Evolutionary conservation across 1,140 invertebrate genomes (phyloP), one percentile per base, ranked within the genome.

Genomic region (Solenopsis fugax): DNA sequence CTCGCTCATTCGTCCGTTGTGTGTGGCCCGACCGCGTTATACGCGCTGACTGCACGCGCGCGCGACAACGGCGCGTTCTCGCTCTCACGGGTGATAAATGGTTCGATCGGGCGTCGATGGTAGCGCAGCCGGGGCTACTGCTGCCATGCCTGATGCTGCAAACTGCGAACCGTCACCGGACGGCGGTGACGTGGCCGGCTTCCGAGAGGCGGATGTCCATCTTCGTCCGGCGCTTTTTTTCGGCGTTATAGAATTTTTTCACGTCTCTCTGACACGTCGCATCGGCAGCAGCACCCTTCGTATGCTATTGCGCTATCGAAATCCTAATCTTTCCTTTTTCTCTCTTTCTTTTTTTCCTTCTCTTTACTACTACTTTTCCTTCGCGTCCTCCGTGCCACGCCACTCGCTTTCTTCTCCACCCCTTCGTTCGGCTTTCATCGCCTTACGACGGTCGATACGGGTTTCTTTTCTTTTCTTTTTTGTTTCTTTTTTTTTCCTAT

Each of bases 71-170:
- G 58, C 81, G 65, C 75, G 75, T 29, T 48, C 60, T 76, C 85
- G 67, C 84, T 73, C 86, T 78, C 69, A 69, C 85, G 84, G 62
- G 85, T 93, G 92, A 93, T 93, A 92, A 93, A 93, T 93, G 92
- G 89, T 82, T 56, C 77, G 92, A 93, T 92, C 84, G 85, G 87
- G 88, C 89, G 86, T 88, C 89, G 90, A 93, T 93, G 82, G 91
- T 88, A 84, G 80, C 89, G 86, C 82, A 80, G 81, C 41, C 71
- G 78, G 65, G 48, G 52, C 67, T 29, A 41, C 56, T 29, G 54
- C 52, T 77, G 48, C 73, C 37, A 29, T 29, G n/a, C 52, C 52
- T 62, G 24, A 54, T 29, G 76, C 52, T 80, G 76, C 76, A 81
- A 86, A 80, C 76, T 69, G 73, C 54, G 64, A 86, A 37, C 85